Percentiles rank a stretch among this genome's conserved stretches.
phyloP scores from a whole-genome alignment of 2,797 vertebrate genomes.

The Malurus leucopterus region DNA sequence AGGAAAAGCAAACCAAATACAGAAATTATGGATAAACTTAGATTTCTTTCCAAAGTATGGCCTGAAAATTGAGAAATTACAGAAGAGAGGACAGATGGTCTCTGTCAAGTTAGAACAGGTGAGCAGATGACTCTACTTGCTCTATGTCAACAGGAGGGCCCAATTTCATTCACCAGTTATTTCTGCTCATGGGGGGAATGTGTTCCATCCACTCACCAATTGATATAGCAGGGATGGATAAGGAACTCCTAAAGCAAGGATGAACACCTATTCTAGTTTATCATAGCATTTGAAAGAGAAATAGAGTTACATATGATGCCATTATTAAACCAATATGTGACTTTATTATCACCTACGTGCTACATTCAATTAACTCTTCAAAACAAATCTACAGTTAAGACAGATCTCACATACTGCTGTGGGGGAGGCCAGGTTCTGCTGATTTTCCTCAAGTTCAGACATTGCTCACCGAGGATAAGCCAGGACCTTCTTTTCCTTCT shows the following conservation, averaged over 20 bases:
- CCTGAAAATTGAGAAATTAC: neutral
- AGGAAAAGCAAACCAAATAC: neutral
- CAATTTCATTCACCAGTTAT: neutral
- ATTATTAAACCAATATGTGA: neutral
- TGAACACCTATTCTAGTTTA: neutral
- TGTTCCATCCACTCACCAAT: neutral
- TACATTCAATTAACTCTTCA: neutral
- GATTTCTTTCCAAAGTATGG: neutral
- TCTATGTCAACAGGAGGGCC: neutral
- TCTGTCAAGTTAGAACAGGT: neutral
- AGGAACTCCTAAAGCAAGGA: neutral
- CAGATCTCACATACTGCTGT: neutral
- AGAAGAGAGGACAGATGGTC: neutral
- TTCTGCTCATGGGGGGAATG: neutral
- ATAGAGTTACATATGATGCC: neutral
- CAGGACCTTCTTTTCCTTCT: neutral
- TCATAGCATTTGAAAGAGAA: neutral
- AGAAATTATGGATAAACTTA: neutral
- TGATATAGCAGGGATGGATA: neutral
- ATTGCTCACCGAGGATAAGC: neutral
- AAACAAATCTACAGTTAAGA: neutral
- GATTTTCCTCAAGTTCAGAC: neutral
- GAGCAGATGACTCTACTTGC: neutral
- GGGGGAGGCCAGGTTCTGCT: neutral
- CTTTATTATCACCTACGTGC: neutral